Evolutionary conservation across 1,140 invertebrate genomes (phyloP).

Genomic region (Fopius arisanus): DNA sequence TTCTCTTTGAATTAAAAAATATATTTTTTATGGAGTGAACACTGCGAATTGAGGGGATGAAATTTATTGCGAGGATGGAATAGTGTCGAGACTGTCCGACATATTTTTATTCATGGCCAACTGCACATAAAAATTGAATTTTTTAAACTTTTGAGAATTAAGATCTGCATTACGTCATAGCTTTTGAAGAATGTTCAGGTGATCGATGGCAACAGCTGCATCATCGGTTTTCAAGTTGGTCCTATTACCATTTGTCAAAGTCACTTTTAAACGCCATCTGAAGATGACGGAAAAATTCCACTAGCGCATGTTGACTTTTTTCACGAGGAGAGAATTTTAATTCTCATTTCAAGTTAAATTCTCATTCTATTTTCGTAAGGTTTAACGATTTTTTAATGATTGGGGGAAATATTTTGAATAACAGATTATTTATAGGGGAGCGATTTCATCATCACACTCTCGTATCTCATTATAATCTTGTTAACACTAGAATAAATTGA

Average conservation of each 20-base stretch:
- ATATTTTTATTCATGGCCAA: background rate
- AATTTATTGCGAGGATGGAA: slow-evolving; percentile 1
- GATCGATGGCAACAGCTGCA: slow-evolving; percentile 3
- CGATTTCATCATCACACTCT: no score
- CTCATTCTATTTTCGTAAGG: no score
- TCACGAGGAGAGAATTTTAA: no score
- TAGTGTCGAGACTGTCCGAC: background rate
- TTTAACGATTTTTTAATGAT: no score
- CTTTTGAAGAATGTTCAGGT: background rate
- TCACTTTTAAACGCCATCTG: background rate
- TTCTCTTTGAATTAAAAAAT: background rate
- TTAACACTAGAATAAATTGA: no score
- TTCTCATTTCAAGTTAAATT: no score
- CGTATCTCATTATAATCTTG: no score
- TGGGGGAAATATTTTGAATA: no score
- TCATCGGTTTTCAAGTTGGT: slow-evolving; percentile 8
- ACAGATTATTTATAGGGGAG: no score
- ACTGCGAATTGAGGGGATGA: background rate
- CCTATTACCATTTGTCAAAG: slow-evolving; percentile 6
- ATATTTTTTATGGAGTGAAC: background rate
- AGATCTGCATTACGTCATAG: background rate
- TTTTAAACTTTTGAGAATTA: background rate
- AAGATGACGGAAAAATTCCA: slow-evolving; percentile 3
- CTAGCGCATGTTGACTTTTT: background rate
- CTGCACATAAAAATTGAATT: slow-evolving; percentile 7